These are phyloP conservation scores for Brenthis daphne DNA, from an alignment of 2,888 invertebrate genomes.

Conservation along the genomic window DNA sequence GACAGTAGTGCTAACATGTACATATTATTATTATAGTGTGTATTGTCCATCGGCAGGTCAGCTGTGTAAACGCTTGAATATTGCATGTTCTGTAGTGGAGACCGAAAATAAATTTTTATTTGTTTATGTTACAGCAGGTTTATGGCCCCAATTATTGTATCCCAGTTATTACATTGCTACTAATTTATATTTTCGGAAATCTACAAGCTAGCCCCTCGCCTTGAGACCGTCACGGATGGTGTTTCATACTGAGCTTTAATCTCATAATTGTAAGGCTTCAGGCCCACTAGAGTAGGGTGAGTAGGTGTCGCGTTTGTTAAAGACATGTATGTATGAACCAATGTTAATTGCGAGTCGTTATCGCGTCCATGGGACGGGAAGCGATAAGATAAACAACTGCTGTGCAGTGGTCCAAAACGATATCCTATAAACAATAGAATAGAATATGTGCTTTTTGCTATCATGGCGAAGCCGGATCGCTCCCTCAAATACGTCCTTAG, in stretches of 20 bases:
- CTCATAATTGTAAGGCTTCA: conserved; percentile 59
- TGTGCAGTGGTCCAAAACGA: conserved; percentile 45
- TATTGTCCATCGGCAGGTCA: conserved; percentile 68
- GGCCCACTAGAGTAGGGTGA: conserved; percentile 49
- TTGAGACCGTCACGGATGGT: conserved; percentile 34
- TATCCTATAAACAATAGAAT: conserved; percentile 24
- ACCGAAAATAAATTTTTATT: conserved; percentile 72
- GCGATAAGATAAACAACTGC: conserved; percentile 51
- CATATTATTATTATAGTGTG: conserved; percentile 65
- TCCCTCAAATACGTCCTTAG: too few relatives aligned
- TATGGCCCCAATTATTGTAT: conserved; percentile 66
- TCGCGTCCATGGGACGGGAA: conserved; percentile 50
- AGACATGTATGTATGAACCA: conserved; percentile 20
- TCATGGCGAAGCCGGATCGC: too few relatives aligned
- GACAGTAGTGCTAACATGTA: conserved; percentile 74
- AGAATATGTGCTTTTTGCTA: too few relatives aligned
- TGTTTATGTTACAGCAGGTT: conserved; percentile 73
- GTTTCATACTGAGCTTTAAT: conserved; percentile 55
- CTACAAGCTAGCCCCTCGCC: conserved; percentile 35
- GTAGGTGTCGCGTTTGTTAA: conserved; percentile 31
- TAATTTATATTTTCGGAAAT: conserved; percentile 48
- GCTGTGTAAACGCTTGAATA: conserved; percentile 68
- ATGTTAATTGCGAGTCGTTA: conserved; percentile 45
- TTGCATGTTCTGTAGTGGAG: conserved; percentile 76
- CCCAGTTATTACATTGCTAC: conserved; percentile 46